Evolutionary conservation across 2,888 invertebrate genomes (phyloP), one percentile per base, ranked within the genome.

Genomic region (Embidobia sp.): DNA sequence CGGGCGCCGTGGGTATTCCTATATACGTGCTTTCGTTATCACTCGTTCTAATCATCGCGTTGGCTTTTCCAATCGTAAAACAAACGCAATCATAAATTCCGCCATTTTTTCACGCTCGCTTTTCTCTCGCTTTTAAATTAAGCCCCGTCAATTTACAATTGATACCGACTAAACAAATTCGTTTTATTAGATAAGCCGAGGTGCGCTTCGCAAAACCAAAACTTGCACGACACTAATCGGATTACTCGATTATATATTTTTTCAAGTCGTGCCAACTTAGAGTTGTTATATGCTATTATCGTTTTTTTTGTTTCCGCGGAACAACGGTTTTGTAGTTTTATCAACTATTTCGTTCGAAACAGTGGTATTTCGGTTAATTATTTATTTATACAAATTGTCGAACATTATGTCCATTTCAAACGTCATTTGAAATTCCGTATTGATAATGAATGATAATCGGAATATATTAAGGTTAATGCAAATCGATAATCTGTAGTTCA

Each of bases 21-120:
- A 19, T 19, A 44, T 42, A 42, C 49, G 15, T 16, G 37, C 57
- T 66, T 51, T 35, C 70, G 70, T 53, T 70, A 70, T 61, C 70
- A 61, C 61, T 37, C 48, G 27, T 33, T 51, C 51, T 53, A 53
- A 40, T 51, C 40, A 51, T 59, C 18, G 69, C 11, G 42, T 48
- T 59, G 40, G 53, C 18, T 49, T 42, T 46, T 15, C 15, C 35
- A 13, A 46, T 42, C 48, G 29, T 49, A 44, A 53, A 70, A 33
- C 44, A 61, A 70, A 53, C n/a, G 51, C 37, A 35, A 61, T 61
- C 59, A 67, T 67, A 67, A 59, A 59, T 69, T 69, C 35, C 7
- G 13, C 8, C 22, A 29, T 57, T 48, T 48, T 67, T 57, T 48
- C 22, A 6, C 15, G 11, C 29, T 7, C 18, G 8, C 18, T 37